Percentiles rank a stretch among this genome's conserved stretches.
Conservation (phyloP, 2,888 invertebrate genomes). For the Ochropleura plecta region DNA sequence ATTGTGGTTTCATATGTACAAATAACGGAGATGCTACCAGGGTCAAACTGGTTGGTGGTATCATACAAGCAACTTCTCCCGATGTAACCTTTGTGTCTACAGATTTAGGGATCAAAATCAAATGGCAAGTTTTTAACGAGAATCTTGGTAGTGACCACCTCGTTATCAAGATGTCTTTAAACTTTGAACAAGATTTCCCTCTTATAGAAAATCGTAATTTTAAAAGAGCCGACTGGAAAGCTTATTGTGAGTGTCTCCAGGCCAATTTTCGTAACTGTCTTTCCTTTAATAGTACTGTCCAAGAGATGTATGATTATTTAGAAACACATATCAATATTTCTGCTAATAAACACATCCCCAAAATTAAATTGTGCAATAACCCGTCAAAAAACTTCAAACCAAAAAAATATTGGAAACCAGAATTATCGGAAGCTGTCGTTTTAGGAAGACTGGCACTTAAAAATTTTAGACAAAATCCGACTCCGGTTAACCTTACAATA, state of each 20-base stretch:
- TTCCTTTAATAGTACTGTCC: not conserved
- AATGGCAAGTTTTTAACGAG: not conserved
- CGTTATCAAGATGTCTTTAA: slow-evolving; percentile 1
- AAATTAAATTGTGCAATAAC: too few relatives aligned
- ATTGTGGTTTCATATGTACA: not conserved
- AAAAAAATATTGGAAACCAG: not conserved
- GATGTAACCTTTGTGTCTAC: not conserved
- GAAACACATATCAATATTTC: too few relatives aligned
- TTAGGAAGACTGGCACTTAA: not conserved
- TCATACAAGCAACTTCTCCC: not conserved
- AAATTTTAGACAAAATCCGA: not conserved
- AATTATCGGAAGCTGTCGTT: not conserved
- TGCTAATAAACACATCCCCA: too few relatives aligned
- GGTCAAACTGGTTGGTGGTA: not conserved
- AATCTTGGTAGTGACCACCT: not conserved
- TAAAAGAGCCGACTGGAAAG: slow-evolving; percentile 7
- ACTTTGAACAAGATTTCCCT: not conserved
- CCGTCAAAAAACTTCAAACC: not conserved
- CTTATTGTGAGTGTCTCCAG: too few relatives aligned
- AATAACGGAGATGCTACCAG: not conserved
- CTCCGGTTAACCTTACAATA: not conserved
- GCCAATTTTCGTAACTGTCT: not conserved
- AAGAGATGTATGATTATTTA: too few relatives aligned
- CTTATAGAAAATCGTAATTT: slow-evolving; percentile 6
- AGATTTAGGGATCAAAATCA: not conserved